phyloP scores from a whole-genome alignment of 2,113 vertebrate species.

The Pungitius pungitius region DNA sequence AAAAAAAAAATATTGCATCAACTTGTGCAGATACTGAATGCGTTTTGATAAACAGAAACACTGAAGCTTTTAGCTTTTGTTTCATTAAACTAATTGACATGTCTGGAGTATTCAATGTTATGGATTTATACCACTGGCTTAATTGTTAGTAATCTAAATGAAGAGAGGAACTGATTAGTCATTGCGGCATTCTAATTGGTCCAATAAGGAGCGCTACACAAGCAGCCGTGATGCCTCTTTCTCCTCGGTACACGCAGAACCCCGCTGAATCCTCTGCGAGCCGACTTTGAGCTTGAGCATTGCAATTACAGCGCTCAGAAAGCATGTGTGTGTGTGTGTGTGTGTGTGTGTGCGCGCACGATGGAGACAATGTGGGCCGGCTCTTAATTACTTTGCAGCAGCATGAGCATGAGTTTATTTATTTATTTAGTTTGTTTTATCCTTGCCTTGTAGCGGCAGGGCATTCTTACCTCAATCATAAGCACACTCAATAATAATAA shows the following conservation, averaged over 20 bases:
- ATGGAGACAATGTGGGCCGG: slow-evolving; percentile 23
- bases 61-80: slow-evolving; percentile 19
- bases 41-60: slow-evolving; percentile 9
- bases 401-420: slow-evolving; percentile 34
- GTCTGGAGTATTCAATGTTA: slow-evolving; percentile 27
- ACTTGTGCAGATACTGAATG: slow-evolving; percentile 4
- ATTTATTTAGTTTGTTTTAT: slow-evolving; percentile 29
- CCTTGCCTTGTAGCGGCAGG: slow-evolving; percentile 53
- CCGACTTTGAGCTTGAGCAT: slow-evolving; percentile 58
- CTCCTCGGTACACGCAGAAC: slow-evolving; percentile 31
- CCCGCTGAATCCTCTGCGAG: slow-evolving; percentile 42
- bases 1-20: neutral
- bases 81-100: slow-evolving; percentile 11
- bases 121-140: slow-evolving; percentile 26
- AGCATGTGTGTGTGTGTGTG: neutral
- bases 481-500: slow-evolving; percentile 52
- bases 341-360: too few species aligned
- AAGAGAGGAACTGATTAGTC: slow-evolving; percentile 62
- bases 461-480: slow-evolving; percentile 42
- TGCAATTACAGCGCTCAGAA: slow-evolving; percentile 57
- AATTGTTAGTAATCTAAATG: slow-evolving; percentile 41
- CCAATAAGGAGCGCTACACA: slow-evolving; percentile 50
- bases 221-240: slow-evolving; percentile 32
- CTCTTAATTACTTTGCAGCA: slow-evolving; percentile 62
- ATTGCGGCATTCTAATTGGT: slow-evolving; percentile 60